A percentile compares a stretch with the other conserved stretches of the same genome.
Evolutionary conservation across 2,797 vertebrate genomes (phyloP).

Genomic region (Acanthopagrus latus): DNA sequence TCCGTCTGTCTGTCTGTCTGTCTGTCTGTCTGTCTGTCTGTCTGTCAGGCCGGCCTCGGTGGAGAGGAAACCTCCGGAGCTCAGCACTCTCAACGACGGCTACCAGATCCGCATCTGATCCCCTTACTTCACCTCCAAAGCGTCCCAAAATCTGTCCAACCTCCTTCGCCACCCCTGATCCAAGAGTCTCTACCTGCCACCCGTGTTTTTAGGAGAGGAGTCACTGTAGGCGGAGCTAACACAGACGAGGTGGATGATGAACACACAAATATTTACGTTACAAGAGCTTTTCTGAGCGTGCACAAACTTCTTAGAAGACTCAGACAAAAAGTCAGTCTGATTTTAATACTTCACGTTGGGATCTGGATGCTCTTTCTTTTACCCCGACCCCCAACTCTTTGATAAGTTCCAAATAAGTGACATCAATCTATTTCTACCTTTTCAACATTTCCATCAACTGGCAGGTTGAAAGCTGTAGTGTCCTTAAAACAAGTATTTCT

Average conservation of each 20-base stretch:
- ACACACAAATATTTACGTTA: neutral
- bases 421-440: neutral
- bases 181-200: neutral
- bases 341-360: neutral
- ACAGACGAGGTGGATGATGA: neutral
- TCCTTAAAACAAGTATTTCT: neutral
- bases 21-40: constrained; percentile 25
- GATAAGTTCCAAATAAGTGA: neutral
- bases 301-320: neutral
- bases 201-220: neutral
- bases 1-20: constrained; percentile 9
- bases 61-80: constrained; percentile 91
- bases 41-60: constrained; percentile 88
- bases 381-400: neutral
- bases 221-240: neutral
- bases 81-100: constrained; percentile 92
- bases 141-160: neutral
- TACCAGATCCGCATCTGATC: constrained; percentile 96
- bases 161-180: neutral
- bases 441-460: neutral
- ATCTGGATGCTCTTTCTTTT: neutral
- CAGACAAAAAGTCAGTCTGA: neutral
- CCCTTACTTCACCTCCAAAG: neutral
- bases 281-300: neutral
- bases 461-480: neutral